A percentile compares a stretch with the other conserved stretches of the same genome.
These are phyloP conservation scores for Nudaria mundana DNA, from an alignment of 2,888 invertebrate genomes.

Conservation along the genomic window DNA sequence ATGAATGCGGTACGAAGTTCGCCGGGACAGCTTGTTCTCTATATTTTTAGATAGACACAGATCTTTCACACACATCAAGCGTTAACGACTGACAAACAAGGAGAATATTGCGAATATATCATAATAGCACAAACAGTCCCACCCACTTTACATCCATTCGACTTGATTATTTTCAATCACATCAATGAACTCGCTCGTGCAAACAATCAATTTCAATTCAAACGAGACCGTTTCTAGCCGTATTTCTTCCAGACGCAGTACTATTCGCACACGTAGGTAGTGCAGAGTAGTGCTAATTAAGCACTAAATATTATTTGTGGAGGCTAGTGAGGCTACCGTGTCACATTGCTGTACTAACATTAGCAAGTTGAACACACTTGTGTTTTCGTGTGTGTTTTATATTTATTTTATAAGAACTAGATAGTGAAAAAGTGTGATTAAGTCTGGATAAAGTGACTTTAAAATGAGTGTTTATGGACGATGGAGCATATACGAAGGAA, in stretches of 20 bases:
- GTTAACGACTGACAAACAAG: slow-evolving; percentile 28
- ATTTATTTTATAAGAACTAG: slow-evolving; percentile 11
- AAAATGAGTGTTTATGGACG: slow-evolving; percentile 60
- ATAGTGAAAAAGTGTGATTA: too few species aligned
- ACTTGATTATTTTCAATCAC: slow-evolving; percentile 73
- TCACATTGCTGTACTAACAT: slow-evolving; percentile 29
- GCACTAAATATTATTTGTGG: slow-evolving; percentile 71
- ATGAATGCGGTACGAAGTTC: too few species aligned
- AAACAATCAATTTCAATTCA: slow-evolving; percentile 72
- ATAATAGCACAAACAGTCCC: slow-evolving; percentile 49
- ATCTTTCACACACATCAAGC: slow-evolving; percentile 19
- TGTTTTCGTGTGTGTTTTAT: slow-evolving; percentile 8
- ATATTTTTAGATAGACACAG: not conserved
- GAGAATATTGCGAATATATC: slow-evolving; percentile 28
- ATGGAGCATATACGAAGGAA: slow-evolving; percentile 65
- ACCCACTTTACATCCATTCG: slow-evolving; percentile 65
- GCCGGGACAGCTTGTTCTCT: too few species aligned
- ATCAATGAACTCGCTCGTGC: slow-evolving; percentile 60
- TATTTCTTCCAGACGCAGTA: slow-evolving; percentile 32
- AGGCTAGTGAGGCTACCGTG: slow-evolving; percentile 51
- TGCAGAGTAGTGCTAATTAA: slow-evolving; percentile 78
- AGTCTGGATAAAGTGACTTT: too few species aligned
- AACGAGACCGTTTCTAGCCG: slow-evolving; percentile 29
- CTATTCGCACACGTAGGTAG: slow-evolving; percentile 75
- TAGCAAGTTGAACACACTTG: slow-evolving; percentile 31